A percentile compares a stretch with the other conserved stretches of the same genome.
Conservation (phyloP, 2,888 invertebrate species). For the Caenorhabditis angaria region DNA sequence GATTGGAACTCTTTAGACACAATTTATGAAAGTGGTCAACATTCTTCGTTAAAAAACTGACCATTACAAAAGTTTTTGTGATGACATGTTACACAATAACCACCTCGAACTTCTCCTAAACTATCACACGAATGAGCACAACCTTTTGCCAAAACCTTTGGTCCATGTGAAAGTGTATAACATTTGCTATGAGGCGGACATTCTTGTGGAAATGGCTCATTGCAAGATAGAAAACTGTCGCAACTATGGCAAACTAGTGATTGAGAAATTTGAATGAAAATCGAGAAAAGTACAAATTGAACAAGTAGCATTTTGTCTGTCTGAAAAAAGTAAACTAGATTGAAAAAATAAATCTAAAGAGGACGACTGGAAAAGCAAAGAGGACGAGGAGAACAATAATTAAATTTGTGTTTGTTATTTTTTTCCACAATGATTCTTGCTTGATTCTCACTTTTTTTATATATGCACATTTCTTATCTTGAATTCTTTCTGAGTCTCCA, state of each 20-base stretch:
- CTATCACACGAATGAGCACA: slow-evolving; percentile 20
- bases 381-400: slow-evolving; percentile 6
- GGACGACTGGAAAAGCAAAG: background rate
- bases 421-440: background rate
- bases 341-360: background rate
- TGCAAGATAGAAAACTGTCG: slow-evolving; percentile 21
- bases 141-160: slow-evolving; percentile 18
- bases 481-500: background rate
- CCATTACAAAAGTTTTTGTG: slow-evolving; percentile 20
- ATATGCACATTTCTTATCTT: slow-evolving; percentile 4
- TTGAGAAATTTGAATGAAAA: background rate
- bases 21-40: no score
- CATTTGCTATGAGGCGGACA: slow-evolving; percentile 27
- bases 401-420: slow-evolving; percentile 3
- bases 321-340: background rate
- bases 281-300: background rate
- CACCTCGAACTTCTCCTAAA: background rate
- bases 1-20: no score
- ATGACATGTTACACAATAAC: slow-evolving; percentile 15
- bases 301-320: background rate
- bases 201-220: slow-evolving; percentile 14
- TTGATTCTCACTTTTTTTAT: background rate
- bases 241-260: slow-evolving; percentile 19
- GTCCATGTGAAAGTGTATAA: slow-evolving; percentile 13
- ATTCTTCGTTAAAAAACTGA: background rate